These are phyloP conservation scores for Serranus cabrilla DNA, from an alignment of 2,797 vertebrate species.

Conservation along the genomic window DNA sequence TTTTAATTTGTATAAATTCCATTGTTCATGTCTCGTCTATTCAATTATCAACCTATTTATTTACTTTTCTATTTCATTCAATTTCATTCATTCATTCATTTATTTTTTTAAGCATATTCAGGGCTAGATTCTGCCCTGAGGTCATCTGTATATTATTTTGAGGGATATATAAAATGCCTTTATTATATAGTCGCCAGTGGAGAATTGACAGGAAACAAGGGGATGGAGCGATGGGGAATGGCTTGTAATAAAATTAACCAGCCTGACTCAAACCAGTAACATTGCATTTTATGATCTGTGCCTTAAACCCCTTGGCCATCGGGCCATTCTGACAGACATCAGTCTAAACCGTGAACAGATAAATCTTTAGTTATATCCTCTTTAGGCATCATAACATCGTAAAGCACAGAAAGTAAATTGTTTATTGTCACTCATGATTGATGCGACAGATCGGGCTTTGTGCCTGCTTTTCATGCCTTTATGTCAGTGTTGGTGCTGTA, in stretches of 20 bases:
- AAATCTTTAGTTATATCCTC: neutral
- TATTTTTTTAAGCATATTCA: neutral
- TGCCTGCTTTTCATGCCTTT: neutral
- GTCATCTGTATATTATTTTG: neutral
- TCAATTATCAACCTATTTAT: too few relatives aligned
- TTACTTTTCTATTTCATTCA: too few relatives aligned
- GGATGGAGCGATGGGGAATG: neutral
- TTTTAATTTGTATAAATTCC: too few relatives aligned
- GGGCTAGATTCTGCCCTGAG: neutral
- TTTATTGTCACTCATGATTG: neutral
- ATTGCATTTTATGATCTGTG: too few relatives aligned
- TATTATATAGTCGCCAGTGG: neutral
- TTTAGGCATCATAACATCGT: neutral
- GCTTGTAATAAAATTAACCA: neutral
- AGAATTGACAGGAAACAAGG: neutral
- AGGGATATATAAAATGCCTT: neutral
- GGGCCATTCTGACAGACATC: neutral
- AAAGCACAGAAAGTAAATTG: neutral
- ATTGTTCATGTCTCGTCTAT: too few relatives aligned
- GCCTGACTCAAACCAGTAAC: neutral
- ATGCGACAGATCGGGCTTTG: neutral
- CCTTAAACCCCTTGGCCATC: too few relatives aligned
- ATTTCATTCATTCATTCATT: too few relatives aligned
- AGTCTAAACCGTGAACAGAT: neutral
- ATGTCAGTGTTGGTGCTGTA: slow-evolving; percentile 3